These are phyloP conservation scores for Halisarca cf. caerulea DNA, from an alignment of 37 sponge, comb jelly and placozoan genomes.

Conservation along the genomic window DNA sequence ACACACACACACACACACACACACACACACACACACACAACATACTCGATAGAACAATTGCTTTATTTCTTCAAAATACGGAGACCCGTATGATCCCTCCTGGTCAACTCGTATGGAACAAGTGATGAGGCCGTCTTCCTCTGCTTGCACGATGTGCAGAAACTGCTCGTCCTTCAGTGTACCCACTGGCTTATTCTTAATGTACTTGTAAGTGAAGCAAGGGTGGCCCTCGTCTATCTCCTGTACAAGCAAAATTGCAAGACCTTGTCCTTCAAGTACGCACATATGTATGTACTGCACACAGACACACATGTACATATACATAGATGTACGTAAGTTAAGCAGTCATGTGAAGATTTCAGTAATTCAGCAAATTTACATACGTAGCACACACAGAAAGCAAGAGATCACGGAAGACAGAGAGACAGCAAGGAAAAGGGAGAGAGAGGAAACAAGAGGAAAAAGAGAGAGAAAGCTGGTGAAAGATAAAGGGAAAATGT, in stretches of 20 bases:
- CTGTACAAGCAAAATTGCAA: conserved; percentile 21
- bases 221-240: conserved; percentile 86
- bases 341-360: not conserved
- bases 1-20: too few species aligned
- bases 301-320: not conserved
- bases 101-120: conserved; percentile 66
- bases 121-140: conserved; percentile 77
- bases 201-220: conserved; percentile 76
- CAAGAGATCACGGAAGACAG: too few species aligned
- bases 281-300: not conserved
- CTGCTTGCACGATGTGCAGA: conserved; percentile 80
- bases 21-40: too few species aligned
- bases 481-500: too few species aligned
- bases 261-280: too few species aligned
- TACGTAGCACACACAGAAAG: too few species aligned
- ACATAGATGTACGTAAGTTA: not conserved
- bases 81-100: conserved; percentile 32
- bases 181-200: conserved; percentile 87
- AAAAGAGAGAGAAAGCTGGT: too few species aligned
- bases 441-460: too few species aligned
- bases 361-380: too few species aligned
- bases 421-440: too few species aligned
- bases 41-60: conserved; percentile 83
- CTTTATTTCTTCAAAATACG: conserved; percentile 89
- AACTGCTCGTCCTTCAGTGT: conserved; percentile 90